Evolutionary conservation across 2,888 invertebrate genomes (phyloP).

Genomic region (Eupithecia insigniata): DNA sequence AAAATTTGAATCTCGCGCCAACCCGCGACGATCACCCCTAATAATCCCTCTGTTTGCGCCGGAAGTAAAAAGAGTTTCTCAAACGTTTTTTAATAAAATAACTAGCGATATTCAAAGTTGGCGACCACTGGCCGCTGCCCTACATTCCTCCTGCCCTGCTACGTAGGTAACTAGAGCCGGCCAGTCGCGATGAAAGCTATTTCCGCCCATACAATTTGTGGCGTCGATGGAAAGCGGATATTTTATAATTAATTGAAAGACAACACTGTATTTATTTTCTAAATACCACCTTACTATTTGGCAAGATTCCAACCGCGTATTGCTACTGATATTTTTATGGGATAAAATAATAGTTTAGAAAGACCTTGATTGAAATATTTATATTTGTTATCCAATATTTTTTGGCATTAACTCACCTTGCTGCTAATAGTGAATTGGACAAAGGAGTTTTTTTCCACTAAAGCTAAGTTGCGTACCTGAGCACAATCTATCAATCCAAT

Average conservation of each 20-base stretch:
- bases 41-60: neutral
- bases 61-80: neutral
- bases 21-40: too few species aligned
- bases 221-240: conserved; percentile 17
- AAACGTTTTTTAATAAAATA: neutral
- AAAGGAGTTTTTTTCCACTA: neutral
- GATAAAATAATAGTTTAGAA: neutral
- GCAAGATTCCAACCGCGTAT: neutral
- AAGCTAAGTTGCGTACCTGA: neutral
- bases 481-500: neutral
- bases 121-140: neutral
- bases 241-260: neutral
- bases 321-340: neutral
- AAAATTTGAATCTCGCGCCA: too few species aligned
- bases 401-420: neutral
- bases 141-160: conserved; percentile 4
- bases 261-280: conserved; percentile 2
- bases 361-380: neutral
- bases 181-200: conserved; percentile 13
- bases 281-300: conserved; percentile 6
- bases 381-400: neutral
- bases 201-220: conserved; percentile 21
- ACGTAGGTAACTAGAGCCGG: conserved; percentile 10
- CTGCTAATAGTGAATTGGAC: too few species aligned
- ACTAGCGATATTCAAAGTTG: neutral